Conservation (phyloP, 2,888 invertebrate species). For the Gasteruption jaculator region DNA sequence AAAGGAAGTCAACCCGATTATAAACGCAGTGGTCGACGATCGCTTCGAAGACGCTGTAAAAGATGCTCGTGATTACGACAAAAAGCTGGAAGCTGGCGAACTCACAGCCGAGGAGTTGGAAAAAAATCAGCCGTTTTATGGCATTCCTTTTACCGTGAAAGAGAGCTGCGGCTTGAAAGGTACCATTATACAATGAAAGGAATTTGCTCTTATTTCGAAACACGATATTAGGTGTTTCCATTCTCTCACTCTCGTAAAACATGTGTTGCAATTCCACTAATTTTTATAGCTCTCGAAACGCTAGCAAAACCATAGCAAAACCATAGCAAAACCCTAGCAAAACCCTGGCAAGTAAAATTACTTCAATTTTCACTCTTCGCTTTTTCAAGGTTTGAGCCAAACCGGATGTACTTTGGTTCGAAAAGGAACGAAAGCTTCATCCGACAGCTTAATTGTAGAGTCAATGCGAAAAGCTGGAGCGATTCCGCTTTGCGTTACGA, state of each 20-base stretch:
- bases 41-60: slow-evolving; percentile 70
- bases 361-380: neutral
- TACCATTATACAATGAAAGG: slow-evolving; percentile 39
- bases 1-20: slow-evolving; percentile 69
- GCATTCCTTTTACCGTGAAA: slow-evolving; percentile 82
- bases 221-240: neutral
- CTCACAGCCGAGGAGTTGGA: slow-evolving; percentile 61
- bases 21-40: slow-evolving; percentile 79
- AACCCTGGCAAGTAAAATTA: neutral
- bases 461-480: slow-evolving; percentile 57
- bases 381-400: slow-evolving; percentile 42
- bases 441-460: slow-evolving; percentile 55
- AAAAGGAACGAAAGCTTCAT: slow-evolving; percentile 46
- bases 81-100: slow-evolving; percentile 58
- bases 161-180: slow-evolving; percentile 77
- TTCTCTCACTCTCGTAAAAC: neutral
- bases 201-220: neutral
- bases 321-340: no score
- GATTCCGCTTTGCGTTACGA: slow-evolving; percentile 62
- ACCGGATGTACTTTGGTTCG: slow-evolving; percentile 40
- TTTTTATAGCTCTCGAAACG: neutral
- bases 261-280: neutral
- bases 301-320: no score
- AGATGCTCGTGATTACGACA: slow-evolving; percentile 72
- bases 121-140: slow-evolving; percentile 69